Evolutionary conservation across 2,888 invertebrate species (phyloP).

Genomic region (Pollenia angustigena): DNA sequence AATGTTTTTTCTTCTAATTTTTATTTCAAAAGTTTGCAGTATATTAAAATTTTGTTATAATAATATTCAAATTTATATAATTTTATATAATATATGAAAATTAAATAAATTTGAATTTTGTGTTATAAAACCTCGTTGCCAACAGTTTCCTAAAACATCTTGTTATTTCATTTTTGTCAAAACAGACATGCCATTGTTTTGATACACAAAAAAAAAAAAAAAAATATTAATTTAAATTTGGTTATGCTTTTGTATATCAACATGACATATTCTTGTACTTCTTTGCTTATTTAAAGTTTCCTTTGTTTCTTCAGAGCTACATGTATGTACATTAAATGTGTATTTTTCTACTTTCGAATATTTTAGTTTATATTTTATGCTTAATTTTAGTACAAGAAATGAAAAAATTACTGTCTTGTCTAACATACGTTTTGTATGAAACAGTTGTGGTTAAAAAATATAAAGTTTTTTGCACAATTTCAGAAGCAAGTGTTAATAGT

Average conservation of each 20-base stretch:
- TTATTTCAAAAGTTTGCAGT: too few species aligned
- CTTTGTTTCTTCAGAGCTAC: not conserved
- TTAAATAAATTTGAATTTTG: not conserved
- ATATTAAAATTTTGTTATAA: too few species aligned
- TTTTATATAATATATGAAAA: too few species aligned
- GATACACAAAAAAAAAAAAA: not conserved
- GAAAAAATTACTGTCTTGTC: slow-evolving; percentile 3
- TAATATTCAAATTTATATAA: too few species aligned
- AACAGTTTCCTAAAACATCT: not conserved
- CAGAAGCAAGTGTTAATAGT: too few species aligned
- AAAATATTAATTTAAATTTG: not conserved
- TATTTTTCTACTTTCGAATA: not conserved
- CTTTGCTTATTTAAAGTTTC: not conserved
- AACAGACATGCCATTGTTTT: not conserved
- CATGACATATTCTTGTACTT: slow-evolving; percentile 19
- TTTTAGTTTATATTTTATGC: not conserved
- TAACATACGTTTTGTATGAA: too few species aligned
- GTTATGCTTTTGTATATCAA: not conserved
- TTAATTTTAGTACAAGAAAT: slow-evolving; percentile 13
- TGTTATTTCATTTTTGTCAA: not conserved
- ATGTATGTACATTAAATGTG: not conserved
- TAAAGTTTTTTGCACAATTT: too few species aligned
- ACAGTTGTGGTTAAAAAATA: not conserved
- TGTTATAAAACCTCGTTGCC: not conserved
- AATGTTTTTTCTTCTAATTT: too few species aligned